Base-by-base conservation (phyloP, 1,140 invertebrate genomes). In the Zaprionus davidi region DNA sequence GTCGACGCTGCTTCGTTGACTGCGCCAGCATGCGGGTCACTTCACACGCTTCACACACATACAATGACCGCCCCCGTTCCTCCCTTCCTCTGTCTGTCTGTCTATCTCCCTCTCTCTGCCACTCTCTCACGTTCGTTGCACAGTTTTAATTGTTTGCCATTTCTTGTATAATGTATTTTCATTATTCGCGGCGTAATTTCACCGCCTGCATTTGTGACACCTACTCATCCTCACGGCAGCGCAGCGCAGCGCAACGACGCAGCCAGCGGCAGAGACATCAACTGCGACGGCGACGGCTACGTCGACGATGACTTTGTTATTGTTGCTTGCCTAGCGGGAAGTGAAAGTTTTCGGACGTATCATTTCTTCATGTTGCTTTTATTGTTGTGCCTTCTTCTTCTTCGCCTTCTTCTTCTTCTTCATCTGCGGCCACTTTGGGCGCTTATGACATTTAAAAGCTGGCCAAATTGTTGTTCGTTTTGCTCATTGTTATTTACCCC, bases 171-270 rank as follows among this genome's bases (percentile, higher is more conserved):
- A 84, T 84, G 78, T 74, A 80, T 84, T 79, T 83, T 70, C 78
- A 84, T 81, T 73, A 81, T 68, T 59, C 36, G 46, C n/a, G n/a
- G 66, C 66, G 78, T 81, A 85, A 85, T 84, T 84, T 84, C 76
- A 78, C 82, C 77, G 81, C 81, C 81, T 80, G 67, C 81, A 78
- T 81, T 83, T 78, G 62, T 78, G 78, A 84, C 82, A 85, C 82
- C 81, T 81, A 84, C 82, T 78, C 78, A 78, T 78, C 82, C 74
- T 51, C 75, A 68, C 59, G 24, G 12, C 51, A 7, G 24, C 36
- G 20, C 75, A 68, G 59, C n/a, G 12, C 51, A 7, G 24, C 41
- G 12, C 51, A 7, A 17, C 41, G 58, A 28, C 36, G 38, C 1
- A 6, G 17, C 6, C 60, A 41, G 53, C 15, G 24, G 9, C 24